These are phyloP conservation scores for Spinus pinus DNA, from an alignment of 2,797 vertebrate species.

Conservation along the genomic window DNA sequence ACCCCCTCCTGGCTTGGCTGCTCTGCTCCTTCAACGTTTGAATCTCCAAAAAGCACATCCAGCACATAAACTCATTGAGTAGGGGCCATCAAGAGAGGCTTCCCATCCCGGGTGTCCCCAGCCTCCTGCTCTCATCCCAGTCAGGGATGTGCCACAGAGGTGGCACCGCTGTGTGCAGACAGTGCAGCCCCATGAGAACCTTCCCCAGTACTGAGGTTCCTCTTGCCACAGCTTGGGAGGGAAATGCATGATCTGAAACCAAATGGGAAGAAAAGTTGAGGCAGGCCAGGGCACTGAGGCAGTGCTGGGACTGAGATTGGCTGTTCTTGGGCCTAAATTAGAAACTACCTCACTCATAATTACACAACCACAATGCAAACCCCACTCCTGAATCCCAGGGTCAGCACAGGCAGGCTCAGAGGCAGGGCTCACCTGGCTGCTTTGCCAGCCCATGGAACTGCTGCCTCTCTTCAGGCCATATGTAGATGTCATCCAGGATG, in stretches of 20 bases:
- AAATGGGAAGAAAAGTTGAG: background rate
- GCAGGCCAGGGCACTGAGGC: background rate
- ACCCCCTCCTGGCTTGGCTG: background rate
- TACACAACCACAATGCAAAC: background rate
- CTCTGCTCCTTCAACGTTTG: background rate
- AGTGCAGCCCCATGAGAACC: background rate
- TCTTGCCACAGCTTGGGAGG: background rate
- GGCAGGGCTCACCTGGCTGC: slow-evolving; percentile 72
- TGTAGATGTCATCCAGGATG: slow-evolving; percentile 74
- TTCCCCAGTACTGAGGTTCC: background rate
- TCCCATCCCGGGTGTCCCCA: background rate
- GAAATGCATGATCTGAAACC: background rate
- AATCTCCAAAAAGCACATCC: background rate
- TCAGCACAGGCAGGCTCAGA: background rate
- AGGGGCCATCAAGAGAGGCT: background rate
- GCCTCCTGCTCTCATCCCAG: background rate
- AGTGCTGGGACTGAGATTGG: background rate
- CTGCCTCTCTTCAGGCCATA: slow-evolving; percentile 74
- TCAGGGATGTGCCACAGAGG: background rate
- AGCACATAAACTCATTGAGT: background rate
- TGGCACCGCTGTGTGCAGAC: background rate
- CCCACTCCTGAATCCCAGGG: background rate
- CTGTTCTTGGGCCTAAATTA: background rate
- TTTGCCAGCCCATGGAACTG: slow-evolving; percentile 71
- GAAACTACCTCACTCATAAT: background rate